These are phyloP conservation scores for Clavelina lepadiformis DNA, from an alignment of 23 tunicate genomes.

Conservation along the genomic window DNA sequence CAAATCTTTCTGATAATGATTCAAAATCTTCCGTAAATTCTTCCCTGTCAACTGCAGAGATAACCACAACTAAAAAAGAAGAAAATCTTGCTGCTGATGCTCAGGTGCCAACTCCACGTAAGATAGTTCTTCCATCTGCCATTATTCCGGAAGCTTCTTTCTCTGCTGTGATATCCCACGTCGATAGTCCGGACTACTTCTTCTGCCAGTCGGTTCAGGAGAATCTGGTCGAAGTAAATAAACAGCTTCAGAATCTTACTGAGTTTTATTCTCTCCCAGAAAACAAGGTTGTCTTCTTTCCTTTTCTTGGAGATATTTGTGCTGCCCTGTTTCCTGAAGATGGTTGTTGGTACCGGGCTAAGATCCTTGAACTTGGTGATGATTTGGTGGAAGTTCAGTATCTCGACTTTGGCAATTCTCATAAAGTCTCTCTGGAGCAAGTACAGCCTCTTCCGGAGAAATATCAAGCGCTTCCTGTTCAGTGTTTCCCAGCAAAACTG, in stretches of 20 bases:
- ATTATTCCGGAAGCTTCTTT: constrained; percentile 12
- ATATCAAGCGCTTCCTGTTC: constrained; percentile 12
- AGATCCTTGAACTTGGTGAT: constrained; percentile 1
- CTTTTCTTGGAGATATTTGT: constrained; percentile 21
- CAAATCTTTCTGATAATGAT: too few relatives aligned
- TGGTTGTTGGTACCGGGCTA: constrained; percentile 29
- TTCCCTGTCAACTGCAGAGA: too few relatives aligned
- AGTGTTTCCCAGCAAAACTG: constrained; percentile 14
- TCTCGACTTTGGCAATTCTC: constrained; percentile 36
- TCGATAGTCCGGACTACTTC: constrained; percentile 16
- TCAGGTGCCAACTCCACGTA: too few relatives aligned
- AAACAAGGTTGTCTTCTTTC: not conserved
- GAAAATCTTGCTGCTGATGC: too few relatives aligned
- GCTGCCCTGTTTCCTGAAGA: constrained; percentile 29
- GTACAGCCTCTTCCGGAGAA: constrained; percentile 12
- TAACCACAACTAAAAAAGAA: too few relatives aligned
- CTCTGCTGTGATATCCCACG: constrained; percentile 6
- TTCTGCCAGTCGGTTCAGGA: constrained; percentile 29
- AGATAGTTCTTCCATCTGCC: not conserved
- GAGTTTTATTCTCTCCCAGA: not conserved
- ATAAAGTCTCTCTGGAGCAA: constrained; percentile 1
- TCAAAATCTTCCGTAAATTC: too few relatives aligned
- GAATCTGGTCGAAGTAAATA: constrained; percentile 7
- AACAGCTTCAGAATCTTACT: constrained; percentile 4
- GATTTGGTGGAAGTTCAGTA: constrained; percentile 5